Evolutionary conservation across 2,797 vertebrate species (phyloP), one percentile per base, ranked within the genome.

Genomic region (Meriones psammophilus): DNA sequence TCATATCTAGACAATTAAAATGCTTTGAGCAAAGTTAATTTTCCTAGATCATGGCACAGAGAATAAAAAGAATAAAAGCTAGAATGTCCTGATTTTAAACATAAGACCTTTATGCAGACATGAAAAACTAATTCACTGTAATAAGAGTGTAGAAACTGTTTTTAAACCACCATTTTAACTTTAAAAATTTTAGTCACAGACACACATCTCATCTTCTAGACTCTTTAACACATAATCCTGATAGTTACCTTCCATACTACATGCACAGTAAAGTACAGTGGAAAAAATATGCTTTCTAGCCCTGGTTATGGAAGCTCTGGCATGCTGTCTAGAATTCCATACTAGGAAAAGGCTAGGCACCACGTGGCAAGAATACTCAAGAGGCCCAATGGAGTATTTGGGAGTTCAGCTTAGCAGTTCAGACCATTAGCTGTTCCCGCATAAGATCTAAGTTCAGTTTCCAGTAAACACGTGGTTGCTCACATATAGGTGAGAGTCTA

Each of bases 1-100:
- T 76, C 62, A 93, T 78, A 81, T 88, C 10, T 80, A 78, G 39
- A 92, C 64, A 96, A 87, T 89, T 74, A 91, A 95, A 94, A 88
- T 79, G 58, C 77, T 79, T 96, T 62, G 68, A 86, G 30, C 68
- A 86, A 91, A 71, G 42, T 76, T 91, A 91, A 68, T 60, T 36
- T 86, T 86, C 76, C 15, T 92, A 54, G 54, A 62, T 94, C 60
- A 91, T 36, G 30, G 5, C 76, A 20, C n/a, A 80, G 77, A 96
- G 92, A 94, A 20, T 79, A 76, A 79, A 28, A 76, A 69, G 50
- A 88, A 89, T 73, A 89, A 86, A 68, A 88, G 54, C 24, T 46
- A 73, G 9, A 85, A 80, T 76, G 39, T 26, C 12, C 79, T 68
- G 36, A 80, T 91, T 74, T 91, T 92, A 93, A 94, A 56, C 14